Conservation (phyloP, 2,113 vertebrate species). For the Lipotes vexillifer region DNA sequence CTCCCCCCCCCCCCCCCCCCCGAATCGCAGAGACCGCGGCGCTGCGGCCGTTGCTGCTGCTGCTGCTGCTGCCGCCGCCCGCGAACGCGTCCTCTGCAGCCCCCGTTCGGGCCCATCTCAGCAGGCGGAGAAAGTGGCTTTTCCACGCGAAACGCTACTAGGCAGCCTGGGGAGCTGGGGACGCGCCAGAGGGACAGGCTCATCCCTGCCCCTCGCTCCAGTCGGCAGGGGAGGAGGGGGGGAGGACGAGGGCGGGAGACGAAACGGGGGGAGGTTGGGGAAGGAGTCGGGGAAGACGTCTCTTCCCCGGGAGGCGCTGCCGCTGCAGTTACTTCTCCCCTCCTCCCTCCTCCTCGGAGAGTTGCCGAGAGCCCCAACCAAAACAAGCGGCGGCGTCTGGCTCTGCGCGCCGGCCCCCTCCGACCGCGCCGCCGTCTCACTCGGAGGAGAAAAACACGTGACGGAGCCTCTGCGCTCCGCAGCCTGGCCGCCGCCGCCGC, state of each 20-base stretch:
- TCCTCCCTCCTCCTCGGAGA: constrained; percentile 48
- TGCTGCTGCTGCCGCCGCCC: constrained; percentile 53
- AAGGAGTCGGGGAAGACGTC: constrained; percentile 44
- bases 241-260: neutral
- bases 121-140: constrained; percentile 63
- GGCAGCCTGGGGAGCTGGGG: constrained; percentile 28
- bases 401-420: constrained; percentile 66
- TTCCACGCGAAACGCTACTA: constrained; percentile 27
- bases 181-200: constrained; percentile 45
- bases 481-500: constrained; percentile 30
- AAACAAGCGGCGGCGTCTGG: constrained; percentile 74
- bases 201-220: constrained; percentile 58
- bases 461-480: constrained; percentile 57
- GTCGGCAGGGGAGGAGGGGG: constrained; percentile 4
- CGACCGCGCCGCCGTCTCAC: constrained; percentile 69
- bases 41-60: constrained; percentile 69
- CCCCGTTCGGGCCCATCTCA: constrained; percentile 53
- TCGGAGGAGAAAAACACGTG: constrained; percentile 69
- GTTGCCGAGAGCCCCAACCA: constrained; percentile 73
- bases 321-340: constrained; percentile 55
- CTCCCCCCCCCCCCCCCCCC: constrained; percentile 29
- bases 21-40: constrained; percentile 67
- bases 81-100: constrained; percentile 61
- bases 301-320: constrained; percentile 57
- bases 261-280: neutral